Conservation (phyloP, 2,113 vertebrate genomes). For the Astatoreochromis straeleni region DNA sequence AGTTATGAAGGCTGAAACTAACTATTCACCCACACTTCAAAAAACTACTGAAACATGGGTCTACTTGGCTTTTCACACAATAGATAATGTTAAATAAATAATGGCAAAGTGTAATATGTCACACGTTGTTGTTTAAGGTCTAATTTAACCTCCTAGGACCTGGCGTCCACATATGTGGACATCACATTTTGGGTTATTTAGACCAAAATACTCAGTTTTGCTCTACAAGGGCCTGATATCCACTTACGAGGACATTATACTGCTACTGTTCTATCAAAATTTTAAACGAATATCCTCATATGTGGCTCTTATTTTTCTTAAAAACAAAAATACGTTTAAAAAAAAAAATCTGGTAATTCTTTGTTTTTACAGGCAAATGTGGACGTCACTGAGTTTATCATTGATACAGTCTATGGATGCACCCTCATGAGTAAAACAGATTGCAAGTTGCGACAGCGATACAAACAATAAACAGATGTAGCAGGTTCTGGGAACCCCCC, state of each 20-base stretch:
- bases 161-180: too few relatives aligned
- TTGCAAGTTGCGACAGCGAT: not conserved
- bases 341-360: not conserved
- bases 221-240: too few relatives aligned
- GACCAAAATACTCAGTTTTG: too few relatives aligned
- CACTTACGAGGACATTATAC: too few relatives aligned
- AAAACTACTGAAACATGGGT: not conserved
- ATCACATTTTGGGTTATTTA: too few relatives aligned
- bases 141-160: not conserved
- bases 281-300: too few relatives aligned
- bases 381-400: not conserved
- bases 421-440: not conserved
- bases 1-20: not conserved
- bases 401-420: not conserved
- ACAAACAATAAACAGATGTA: conserved; percentile 20
- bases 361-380: not conserved
- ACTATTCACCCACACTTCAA: not conserved
- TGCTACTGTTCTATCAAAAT: too few relatives aligned
- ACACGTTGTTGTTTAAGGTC: not conserved
- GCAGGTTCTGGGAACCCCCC: not conserved
- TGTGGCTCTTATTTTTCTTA: not conserved
- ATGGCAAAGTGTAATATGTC: not conserved
- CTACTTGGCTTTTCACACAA: not conserved
- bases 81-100: not conserved
- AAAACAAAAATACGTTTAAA: not conserved